Percentiles rank a stretch among this genome's conserved stretches.
Evolutionary conservation across 2,113 vertebrate species (phyloP).

Genomic region (Pyxicephalus adspersus): DNA sequence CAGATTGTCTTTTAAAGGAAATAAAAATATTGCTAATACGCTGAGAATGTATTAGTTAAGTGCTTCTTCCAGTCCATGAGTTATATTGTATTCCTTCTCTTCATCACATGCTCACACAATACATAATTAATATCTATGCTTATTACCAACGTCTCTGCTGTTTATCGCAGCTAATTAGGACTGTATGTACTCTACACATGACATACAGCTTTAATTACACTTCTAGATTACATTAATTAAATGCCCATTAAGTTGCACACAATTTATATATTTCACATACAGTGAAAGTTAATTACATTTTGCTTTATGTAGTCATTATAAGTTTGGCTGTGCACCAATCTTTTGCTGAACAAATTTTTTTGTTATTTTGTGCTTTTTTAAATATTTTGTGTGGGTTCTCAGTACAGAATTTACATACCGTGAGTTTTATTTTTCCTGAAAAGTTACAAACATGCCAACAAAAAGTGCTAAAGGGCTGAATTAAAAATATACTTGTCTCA

Average conservation of each 20-base stretch:
- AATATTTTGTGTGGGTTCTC: no score
- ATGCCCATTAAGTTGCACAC: background rate
- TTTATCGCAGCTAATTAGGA: conserved; percentile 23
- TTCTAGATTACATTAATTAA: conserved; percentile 29
- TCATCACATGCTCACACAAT: background rate
- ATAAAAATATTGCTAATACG: no score
- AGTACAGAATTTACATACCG: no score
- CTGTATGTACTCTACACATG: background rate
- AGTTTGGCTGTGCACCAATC: background rate
- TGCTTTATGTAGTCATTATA: background rate
- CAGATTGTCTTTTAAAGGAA: no score
- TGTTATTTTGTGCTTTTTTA: no score
- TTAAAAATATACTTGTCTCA: no score
- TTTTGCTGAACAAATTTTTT: no score
- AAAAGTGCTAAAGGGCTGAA: no score
- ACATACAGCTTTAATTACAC: conserved; percentile 7
- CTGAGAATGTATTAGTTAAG: no score
- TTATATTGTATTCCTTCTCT: background rate
- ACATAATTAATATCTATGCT: conserved; percentile 7
- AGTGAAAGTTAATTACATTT: background rate
- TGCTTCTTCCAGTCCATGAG: no score
- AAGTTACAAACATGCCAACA: no score
- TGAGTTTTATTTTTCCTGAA: no score
- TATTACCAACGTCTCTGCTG: background rate
- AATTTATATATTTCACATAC: background rate